Evolutionary conservation across 2,888 invertebrate genomes (phyloP).

Genomic region (Coelopa pilipes): DNA sequence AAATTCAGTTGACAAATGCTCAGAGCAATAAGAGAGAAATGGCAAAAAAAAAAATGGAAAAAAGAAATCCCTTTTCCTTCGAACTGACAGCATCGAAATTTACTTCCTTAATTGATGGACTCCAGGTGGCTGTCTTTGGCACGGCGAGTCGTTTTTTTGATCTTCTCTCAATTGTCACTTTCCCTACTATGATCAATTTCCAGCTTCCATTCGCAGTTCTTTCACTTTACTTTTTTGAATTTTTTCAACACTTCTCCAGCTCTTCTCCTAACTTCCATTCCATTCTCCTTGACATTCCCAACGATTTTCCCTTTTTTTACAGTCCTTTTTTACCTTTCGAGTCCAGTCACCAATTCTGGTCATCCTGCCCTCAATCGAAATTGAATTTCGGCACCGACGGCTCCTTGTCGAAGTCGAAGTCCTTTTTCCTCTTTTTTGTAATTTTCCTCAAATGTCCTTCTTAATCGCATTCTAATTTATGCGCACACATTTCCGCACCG

Average conservation of each 20-base stretch:
- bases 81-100: not conserved
- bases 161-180: not conserved
- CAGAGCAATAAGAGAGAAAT: too few relatives aligned
- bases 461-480: slow-evolving; percentile 35
- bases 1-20: too few relatives aligned
- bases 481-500: slow-evolving; percentile 24
- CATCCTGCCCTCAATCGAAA: not conserved
- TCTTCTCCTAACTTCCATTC: not conserved
- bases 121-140: too few relatives aligned
- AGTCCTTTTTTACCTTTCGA: not conserved
- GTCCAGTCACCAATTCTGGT: not conserved
- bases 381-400: not conserved
- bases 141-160: not conserved
- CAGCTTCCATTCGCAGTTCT: too few relatives aligned
- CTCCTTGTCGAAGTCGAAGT: not conserved
- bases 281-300: not conserved
- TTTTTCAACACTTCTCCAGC: too few relatives aligned
- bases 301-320: not conserved
- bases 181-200: too few relatives aligned
- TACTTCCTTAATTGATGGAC: not conserved
- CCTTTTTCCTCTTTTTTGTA: not conserved
- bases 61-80: not conserved
- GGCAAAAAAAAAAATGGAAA: not conserved
- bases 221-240: too few relatives aligned
- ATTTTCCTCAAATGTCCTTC: slow-evolving; percentile 11